Evolutionary conservation across 2,888 invertebrate species (phyloP), one percentile per base, ranked within the genome.

Genomic region (Pyrocoelia pectoralis): DNA sequence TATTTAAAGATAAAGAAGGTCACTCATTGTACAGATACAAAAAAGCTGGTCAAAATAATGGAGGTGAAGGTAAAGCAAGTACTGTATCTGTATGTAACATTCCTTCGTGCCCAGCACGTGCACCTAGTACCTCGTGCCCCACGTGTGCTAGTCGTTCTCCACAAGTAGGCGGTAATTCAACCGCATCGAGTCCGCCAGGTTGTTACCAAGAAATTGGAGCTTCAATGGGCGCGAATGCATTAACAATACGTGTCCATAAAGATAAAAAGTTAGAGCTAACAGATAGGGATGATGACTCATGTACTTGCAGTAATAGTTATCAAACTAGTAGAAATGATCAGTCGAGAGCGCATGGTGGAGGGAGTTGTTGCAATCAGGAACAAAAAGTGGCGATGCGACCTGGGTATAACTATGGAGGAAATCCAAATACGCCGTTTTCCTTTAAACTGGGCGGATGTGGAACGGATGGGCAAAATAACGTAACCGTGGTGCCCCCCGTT

Each of bases 131-230:
- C n/a, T n/a, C n/a, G n/a, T n/a, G n/a, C n/a, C n/a, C n/a, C n/a
- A n/a, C 9, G n/a, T 15, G 9, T 10, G 13, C 9, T 13, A n/a
- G 2, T 13, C 12, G 3, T 40, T 13, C 40, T 6, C 24, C 24
- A 6, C 4, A 24, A 24, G 24, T 24, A 6, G 3, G 24, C 6
- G 24, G 4, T 24, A 24, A 24, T 24, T 3, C 24, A 24, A 6
- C 24, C 24, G 4, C 24, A 24, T 3, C 6, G 24, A 24, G 6
- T 24, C 24, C 24, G 24, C 4, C 68, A 4, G 77, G 83, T 79
- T 83, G 83, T 33, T 88, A 86, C 69, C 88, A 88, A 78, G 88
- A 89, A 79, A 88, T 89, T 41, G 87, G 87, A 0, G 88, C 89
- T 1, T 83, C 84, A 29, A 86, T 89, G 81, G 86, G 88, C 53